Conservation (phyloP, 2,888 invertebrate species). For the Epinotia bilunana region DNA sequence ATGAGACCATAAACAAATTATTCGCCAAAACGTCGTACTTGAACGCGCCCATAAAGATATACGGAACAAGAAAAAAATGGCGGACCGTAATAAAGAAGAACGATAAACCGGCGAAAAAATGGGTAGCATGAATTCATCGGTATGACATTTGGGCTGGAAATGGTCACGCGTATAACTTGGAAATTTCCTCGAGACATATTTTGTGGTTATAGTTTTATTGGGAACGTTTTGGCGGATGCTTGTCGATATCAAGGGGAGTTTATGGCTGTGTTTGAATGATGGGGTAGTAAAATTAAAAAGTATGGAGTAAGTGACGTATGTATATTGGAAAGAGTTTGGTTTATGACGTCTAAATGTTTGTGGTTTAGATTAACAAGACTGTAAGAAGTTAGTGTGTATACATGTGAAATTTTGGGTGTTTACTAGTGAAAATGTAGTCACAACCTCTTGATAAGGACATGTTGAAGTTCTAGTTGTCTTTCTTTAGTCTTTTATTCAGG, state of each 20-base stretch:
- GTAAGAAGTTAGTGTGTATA: neutral
- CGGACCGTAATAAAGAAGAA: conserved; percentile 82
- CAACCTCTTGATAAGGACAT: neutral
- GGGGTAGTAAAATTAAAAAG: conserved; percentile 20
- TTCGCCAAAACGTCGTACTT: conserved; percentile 68
- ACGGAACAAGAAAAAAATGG: conserved; percentile 63
- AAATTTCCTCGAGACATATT: conserved; percentile 68
- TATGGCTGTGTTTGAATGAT: conserved; percentile 29
- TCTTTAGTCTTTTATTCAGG: neutral
- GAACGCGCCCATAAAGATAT: conserved; percentile 67
- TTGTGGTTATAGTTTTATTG: conserved; percentile 77
- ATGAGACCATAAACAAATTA: conserved; percentile 81
- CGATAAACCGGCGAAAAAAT: conserved; percentile 82
- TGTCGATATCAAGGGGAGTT: conserved; percentile 21
- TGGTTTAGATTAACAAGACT: neutral
- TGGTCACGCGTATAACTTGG: conserved; percentile 74
- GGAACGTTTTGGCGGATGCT: conserved; percentile 24
- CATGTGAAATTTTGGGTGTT: neutral
- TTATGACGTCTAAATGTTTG: neutral
- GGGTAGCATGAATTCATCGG: conserved; percentile 82
- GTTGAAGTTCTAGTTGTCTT: neutral
- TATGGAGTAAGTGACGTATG: conserved; percentile 9
- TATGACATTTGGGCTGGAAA: conserved; percentile 82
- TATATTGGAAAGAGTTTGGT: neutral
- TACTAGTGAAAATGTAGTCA: neutral